Base-by-base conservation (phyloP, 2,797 vertebrate genomes). In the Sphenodon punctatus region DNA sequence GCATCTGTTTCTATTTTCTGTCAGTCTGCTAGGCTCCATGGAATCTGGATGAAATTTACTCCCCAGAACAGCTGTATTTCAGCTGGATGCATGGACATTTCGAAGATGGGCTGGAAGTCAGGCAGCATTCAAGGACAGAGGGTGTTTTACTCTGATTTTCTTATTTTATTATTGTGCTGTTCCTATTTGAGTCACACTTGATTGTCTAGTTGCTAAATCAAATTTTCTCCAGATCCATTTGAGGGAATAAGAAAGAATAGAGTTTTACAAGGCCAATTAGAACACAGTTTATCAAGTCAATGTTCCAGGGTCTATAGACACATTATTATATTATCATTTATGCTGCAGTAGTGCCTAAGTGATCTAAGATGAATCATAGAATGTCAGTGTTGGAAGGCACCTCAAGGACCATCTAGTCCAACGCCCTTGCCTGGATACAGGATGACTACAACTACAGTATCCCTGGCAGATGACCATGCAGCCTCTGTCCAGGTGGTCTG, bases 1-100 rank as follows among this genome's bases (percentile, higher is more conserved):
- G 80, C 77, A 87, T 61, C 85, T 89, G 74, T 64, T 92, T 88
- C 80, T 91, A 83, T 64, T 89, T 92, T 86, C 77, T 84, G 75
- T 71, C 59, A 82, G 76, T 64, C 79, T 82, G 46, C 23, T 80
- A 46, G 78, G 61, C 76, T 85, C 87, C 67, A 76, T n/a, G 51
- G 73, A 69, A 74, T 69, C 60, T 58, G 51, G 75, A 67, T 75
- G 69, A 48, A 71, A 77, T 85, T 74, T 61, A 41, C 48, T 83
- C 39, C 59, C 27, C 2, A 58, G 72, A 16, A 32, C 16, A 16
- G 55, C 42, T 63, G 42, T 43, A 72, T 67, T 58, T 83, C 65
- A 79, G 45, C 75, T 69, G 36, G 41, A 36, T 20, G 64, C 12
- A 41, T 49, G 46, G 15, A 41, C 8, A 1, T 67, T 82, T 78